Base-by-base conservation (phyloP, 2,113 vertebrate species). In the Platichthys flesus region DNA sequence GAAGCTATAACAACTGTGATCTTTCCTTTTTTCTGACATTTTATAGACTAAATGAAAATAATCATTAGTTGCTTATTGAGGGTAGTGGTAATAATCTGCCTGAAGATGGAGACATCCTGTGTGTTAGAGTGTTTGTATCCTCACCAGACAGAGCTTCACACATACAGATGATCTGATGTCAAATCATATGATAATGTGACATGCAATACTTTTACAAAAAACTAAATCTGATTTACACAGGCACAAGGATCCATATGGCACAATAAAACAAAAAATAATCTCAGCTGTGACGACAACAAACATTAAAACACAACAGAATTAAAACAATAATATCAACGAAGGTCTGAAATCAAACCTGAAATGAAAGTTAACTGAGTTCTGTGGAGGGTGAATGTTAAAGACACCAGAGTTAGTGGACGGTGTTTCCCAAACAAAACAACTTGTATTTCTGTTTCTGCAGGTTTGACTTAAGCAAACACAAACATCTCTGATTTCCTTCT, bases 241-340 rank as follows among this genome's bases (percentile, higher is more conserved):
- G 88, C 83, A 87, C 85, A 66, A 61, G 9, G 21, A 69, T 78
- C 64, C 75, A 72, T 66, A 85, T 89, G 85, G 88, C 81, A 84
- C 85, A 73, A 56, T 69, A 71, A 79, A 85, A 83, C 59, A 71
- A 78, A 73, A 31, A 7, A 31, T 15, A 64, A 85, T 74, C 52
- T 68, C 26, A 74, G 61, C 77, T 76, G 57, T 59, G 51, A 65
- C 2, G 12, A 56, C 54, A 12, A 64, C 45, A 74, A 62, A 78
- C 59, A 62, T 67, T 60, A 57, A 69, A 58, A 78, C 6, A 66
- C 57, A 31, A 66, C 37, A 67, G 51, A 54, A 60, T 55, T 9
- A 31, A 52, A 73, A 56, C 54, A 26, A 42, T 13, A 42, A 42
- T 3, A 42, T 12, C 15, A 61, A 56, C 7, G 35, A 57, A 16